These are phyloP conservation scores for Trypoxylus dichotomus DNA, from an alignment of 1,140 invertebrate species.

Conservation along the genomic window DNA sequence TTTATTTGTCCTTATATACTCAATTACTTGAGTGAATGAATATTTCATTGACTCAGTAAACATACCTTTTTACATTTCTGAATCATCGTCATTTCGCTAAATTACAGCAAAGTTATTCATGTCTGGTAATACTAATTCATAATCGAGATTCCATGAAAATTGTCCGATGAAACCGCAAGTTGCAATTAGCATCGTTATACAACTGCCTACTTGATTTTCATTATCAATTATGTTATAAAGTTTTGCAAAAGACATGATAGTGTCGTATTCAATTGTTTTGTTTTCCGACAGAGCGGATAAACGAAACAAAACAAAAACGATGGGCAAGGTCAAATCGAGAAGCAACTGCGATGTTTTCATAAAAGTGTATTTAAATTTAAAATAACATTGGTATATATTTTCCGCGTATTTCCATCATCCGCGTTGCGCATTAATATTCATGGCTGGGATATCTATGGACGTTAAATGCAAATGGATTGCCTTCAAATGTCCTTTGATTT, in stretches of 20 bases:
- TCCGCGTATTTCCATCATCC: neutral
- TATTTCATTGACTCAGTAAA: no score
- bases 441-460: neutral
- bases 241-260: neutral
- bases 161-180: neutral
- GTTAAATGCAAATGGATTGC: conserved; percentile 15
- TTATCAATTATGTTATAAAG: neutral
- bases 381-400: neutral
- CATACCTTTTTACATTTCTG: no score
- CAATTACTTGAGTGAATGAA: no score
- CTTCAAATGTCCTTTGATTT: conserved; percentile 20
- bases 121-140: no score
- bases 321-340: neutral
- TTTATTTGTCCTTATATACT: no score
- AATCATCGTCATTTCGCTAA: no score
- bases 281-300: neutral
- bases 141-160: no score
- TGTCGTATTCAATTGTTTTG: neutral
- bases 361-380: neutral
- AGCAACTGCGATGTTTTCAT: neutral
- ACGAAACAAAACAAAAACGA: neutral
- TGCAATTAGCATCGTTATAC: neutral
- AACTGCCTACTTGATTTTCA: neutral
- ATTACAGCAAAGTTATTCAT: no score
- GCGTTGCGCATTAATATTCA: neutral